Evolutionary conservation across 2,797 vertebrate genomes (phyloP), one percentile per base, ranked within the genome.

Genomic region (Holocentrus rufus): DNA sequence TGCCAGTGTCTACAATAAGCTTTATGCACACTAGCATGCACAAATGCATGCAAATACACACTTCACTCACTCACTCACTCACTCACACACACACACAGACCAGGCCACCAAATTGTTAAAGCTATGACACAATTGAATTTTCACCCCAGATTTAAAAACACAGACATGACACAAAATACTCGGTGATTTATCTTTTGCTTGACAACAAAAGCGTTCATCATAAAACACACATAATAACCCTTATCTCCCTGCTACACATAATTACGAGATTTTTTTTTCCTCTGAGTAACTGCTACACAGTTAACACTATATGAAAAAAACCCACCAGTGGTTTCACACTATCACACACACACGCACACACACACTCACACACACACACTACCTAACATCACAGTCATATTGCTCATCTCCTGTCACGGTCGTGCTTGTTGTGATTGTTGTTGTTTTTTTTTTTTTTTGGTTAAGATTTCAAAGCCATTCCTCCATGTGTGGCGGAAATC

Each of bases 211-310:
- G 17, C 63, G 49, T 56, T 50, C 0, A 66, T 53, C 63, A 65
- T 22, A 44, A 18, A 59, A 20, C 20, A 52, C 17, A 65, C 22
- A 61, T 20, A 46, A 83, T 65, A 86, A 68, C 78, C 75, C 36
- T 31, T 82, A 5, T 27, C 50, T 18, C 78, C 68, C 25, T 84
- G 81, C 80, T 81, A 83, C 83, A 84, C 52, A 62, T 81, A 11
- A 7, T 58, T 59, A 46, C 5, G 34, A 78, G 22, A 66, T 65
- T 34, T 77, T 64, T 34, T 77, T 58, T 82, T 86, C 62, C 7
- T 1, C 34, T 17, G 22, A 66, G 49, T 67, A 78, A 66, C 66
- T 53, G 18, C 73, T 60, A 25, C 20, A 59, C 10, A 59, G 22
- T n/a, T 68, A 68, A 57, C 5, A 68, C 58, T 3, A 69, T 27